These are phyloP conservation scores for Ooceraea biroi DNA, from an alignment of 1,140 invertebrate genomes.

Conservation along the genomic window DNA sequence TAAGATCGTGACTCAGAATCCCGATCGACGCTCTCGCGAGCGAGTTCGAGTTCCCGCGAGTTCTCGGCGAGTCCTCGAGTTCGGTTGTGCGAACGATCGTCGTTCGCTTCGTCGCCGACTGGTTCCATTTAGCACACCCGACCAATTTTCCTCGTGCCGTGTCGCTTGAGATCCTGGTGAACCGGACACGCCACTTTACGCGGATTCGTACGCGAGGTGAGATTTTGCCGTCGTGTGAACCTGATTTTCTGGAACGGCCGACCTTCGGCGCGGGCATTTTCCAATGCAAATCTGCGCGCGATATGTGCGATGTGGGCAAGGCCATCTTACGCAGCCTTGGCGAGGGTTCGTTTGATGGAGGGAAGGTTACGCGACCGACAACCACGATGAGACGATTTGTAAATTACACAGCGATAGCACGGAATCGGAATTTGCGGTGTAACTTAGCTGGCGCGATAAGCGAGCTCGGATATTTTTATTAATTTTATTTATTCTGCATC, in stretches of 20 bases:
- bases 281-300: conserved; percentile 58
- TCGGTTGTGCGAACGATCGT: no score
- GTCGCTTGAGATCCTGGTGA: no score
- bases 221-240: conserved; percentile 19
- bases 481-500: conserved; percentile 10
- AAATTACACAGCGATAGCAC: no score
- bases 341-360: conserved; percentile 26
- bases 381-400: background rate
- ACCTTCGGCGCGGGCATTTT: conserved; percentile 38
- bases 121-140: no score
- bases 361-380: conserved; percentile 55
- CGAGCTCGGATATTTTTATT: background rate
- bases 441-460: conserved; percentile 8
- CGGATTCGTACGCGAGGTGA: no score
- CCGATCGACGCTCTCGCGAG: background rate
- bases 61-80: background rate
- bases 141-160: no score
- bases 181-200: no score
- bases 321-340: conserved; percentile 30
- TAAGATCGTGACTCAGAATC: conserved; percentile 33
- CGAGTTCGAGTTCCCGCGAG: background rate
- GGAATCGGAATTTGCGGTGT: no score
- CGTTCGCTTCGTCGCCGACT: background rate
- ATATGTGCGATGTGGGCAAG: conserved; percentile 31
- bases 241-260: conserved; percentile 50